phyloP scores from a whole-genome alignment of 2,888 invertebrate species.

The Tillus elongatus region DNA sequence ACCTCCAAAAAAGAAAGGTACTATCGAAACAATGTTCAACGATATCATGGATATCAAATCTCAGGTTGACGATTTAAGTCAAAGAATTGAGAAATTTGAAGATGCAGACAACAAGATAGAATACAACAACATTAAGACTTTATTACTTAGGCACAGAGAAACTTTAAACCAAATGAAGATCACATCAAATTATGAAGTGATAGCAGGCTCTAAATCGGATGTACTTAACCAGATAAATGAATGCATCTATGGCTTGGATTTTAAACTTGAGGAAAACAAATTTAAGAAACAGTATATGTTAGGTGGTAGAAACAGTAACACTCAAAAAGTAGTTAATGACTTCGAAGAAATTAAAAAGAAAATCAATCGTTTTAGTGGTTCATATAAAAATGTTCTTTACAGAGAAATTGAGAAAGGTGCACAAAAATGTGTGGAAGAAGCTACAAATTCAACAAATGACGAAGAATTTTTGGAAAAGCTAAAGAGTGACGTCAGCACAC shows the following conservation, averaged over 20 bases:
- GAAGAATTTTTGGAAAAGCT: neutral
- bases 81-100: neutral
- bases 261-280: neutral
- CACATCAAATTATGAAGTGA: neutral
- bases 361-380: neutral
- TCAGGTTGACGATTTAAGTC: neutral
- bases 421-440: neutral
- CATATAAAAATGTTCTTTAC: neutral
- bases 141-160: neutral
- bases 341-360: neutral
- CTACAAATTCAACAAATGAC: neutral
- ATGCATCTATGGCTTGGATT: neutral
- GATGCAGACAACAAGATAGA: neutral
- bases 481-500: neutral
- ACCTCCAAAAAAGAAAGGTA: neutral
- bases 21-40: neutral
- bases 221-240: neutral
- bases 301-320: neutral
- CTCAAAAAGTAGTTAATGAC: neutral
- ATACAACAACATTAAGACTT: neutral
- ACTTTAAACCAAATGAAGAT: neutral
- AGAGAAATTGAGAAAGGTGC: conserved; percentile 1
- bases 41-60: neutral
- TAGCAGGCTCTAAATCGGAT: neutral
- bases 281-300: neutral